Percentiles rank a stretch among this genome's conserved stretches.
Evolutionary conservation across 2,113 vertebrate genomes (phyloP).

Genomic region (Henicopernis longicauda): DNA sequence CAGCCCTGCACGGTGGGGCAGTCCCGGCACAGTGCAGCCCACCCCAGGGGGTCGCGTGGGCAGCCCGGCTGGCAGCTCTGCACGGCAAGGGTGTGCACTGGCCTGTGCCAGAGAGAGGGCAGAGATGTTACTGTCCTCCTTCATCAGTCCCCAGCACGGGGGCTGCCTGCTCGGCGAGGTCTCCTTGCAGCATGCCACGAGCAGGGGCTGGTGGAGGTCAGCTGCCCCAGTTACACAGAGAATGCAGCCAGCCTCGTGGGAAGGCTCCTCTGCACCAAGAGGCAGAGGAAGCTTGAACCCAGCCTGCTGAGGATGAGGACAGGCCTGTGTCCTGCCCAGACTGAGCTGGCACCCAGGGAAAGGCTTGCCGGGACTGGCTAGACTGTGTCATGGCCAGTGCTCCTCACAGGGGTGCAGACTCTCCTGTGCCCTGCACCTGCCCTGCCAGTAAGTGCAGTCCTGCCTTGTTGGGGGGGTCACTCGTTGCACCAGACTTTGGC

Average conservation of each 20-base stretch:
- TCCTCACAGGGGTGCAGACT: background rate
- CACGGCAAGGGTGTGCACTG: fast-evolving
- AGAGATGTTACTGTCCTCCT: background rate
- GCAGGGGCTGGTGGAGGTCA: background rate
- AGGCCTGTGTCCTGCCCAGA: background rate
- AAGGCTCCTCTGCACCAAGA: background rate
- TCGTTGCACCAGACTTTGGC: background rate
- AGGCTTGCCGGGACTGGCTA: background rate
- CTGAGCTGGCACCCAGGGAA: background rate
- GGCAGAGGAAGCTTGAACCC: background rate
- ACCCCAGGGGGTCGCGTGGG: too few species aligned
- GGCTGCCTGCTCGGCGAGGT: background rate
- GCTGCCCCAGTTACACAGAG: background rate
- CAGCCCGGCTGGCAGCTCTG: background rate
- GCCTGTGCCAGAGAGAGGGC: background rate
- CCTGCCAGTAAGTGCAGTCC: background rate
- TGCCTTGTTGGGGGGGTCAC: background rate
- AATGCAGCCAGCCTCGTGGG: background rate
- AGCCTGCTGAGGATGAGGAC: background rate
- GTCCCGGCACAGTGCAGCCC: background rate
- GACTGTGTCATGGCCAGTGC: background rate
- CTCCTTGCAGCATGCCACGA: too few species aligned
- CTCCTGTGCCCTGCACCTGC: background rate
- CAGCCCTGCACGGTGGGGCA: background rate
- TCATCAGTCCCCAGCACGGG: background rate